Conservation (phyloP, 2,888 invertebrate genomes). For the Campoplex capitator region DNA sequence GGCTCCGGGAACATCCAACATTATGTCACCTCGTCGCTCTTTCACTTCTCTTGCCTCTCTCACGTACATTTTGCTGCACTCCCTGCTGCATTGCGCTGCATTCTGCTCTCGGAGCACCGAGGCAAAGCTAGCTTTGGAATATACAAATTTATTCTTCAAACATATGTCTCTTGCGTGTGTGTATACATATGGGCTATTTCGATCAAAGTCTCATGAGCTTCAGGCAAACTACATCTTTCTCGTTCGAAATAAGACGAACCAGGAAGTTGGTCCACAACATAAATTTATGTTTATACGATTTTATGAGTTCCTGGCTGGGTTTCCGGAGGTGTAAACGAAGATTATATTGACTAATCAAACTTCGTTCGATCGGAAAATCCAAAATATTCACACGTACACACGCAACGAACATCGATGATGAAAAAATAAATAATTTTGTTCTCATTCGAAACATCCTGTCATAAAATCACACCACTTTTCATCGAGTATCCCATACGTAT, state of each 20-base stretch:
- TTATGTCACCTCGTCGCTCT: constrained; percentile 57
- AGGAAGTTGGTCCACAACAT: neutral
- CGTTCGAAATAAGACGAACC: neutral
- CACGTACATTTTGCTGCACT: constrained; percentile 39
- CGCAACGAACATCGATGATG: too few species aligned
- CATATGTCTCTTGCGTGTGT: constrained; percentile 16
- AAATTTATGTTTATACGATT: neutral
- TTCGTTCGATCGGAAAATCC: neutral
- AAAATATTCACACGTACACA: neutral
- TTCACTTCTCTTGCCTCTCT: constrained; percentile 22
- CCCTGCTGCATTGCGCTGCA: constrained; percentile 45
- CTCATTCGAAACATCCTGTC: neutral
- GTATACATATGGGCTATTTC: neutral
- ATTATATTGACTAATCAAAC: neutral
- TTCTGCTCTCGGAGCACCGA: constrained; percentile 9
- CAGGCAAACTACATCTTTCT: neutral
- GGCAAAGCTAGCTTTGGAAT: constrained; percentile 40
- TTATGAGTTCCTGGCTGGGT: neutral
- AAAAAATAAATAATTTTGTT: neutral
- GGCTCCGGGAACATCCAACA: constrained; percentile 51
- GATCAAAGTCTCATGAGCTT: neutral
- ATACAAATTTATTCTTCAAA: constrained; percentile 40
- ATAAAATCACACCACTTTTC: neutral
- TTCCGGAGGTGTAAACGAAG: neutral
- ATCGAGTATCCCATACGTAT: constrained; percentile 6